Conservation (phyloP, 2,113 vertebrate species). For the Rallus limicola region DNA sequence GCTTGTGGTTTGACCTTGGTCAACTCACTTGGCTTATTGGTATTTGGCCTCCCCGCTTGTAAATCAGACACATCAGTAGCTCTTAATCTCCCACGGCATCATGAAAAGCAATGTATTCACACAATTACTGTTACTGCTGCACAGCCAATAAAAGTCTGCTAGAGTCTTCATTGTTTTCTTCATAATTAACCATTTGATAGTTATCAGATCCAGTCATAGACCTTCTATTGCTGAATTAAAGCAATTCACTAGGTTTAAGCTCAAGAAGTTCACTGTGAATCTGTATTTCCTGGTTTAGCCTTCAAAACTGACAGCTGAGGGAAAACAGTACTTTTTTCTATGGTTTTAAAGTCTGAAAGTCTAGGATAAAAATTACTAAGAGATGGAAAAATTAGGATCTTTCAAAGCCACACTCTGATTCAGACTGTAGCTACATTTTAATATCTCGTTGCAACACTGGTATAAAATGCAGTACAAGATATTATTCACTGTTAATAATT, state of each 20-base stretch:
- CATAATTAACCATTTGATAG: neutral
- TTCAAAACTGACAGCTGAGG: neutral
- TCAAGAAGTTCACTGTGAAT: neutral
- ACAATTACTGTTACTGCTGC: neutral
- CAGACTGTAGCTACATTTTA: neutral
- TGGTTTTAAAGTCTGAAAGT: neutral
- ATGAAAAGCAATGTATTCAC: neutral
- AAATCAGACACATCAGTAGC: neutral
- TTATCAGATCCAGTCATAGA: neutral
- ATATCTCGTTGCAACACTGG: neutral
- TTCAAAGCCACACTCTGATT: neutral
- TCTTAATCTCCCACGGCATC: neutral
- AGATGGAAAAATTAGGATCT: neutral
- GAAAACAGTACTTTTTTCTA: neutral
- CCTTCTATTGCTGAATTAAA: neutral
- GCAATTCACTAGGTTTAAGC: neutral
- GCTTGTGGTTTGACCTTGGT: neutral
- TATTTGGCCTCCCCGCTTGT: neutral
- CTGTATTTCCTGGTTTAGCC: neutral
- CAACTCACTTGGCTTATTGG: neutral
- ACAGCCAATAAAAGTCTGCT: neutral
- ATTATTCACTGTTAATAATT: neutral
- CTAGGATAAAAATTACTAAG: neutral
- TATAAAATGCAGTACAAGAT: neutral
- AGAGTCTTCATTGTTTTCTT: neutral